Percentiles rank a stretch among this genome's conserved stretches.
Conservation (phyloP, 2,888 invertebrate species). For the Parnassius orleans region DNA sequence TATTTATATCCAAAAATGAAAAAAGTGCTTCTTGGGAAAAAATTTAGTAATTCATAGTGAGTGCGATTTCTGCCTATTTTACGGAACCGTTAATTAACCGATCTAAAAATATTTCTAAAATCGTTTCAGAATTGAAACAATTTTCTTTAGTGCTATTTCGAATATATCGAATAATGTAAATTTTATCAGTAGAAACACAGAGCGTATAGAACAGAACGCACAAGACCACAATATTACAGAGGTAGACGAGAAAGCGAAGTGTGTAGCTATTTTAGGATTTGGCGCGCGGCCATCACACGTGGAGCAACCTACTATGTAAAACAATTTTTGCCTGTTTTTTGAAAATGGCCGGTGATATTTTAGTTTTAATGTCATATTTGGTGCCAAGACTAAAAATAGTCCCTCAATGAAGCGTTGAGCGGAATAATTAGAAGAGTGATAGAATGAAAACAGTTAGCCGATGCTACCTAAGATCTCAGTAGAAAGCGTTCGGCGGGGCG, state of each 20-base stretch:
- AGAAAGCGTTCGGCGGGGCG: no score
- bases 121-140: conserved; percentile 7
- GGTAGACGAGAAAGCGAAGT: conserved; percentile 64
- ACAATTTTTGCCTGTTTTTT: conserved; percentile 37
- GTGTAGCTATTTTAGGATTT: conserved; percentile 63
- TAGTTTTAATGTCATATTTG: conserved; percentile 34
- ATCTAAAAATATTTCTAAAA: background rate
- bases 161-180: conserved; percentile 26
- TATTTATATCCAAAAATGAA: no score
- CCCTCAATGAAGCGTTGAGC: background rate
- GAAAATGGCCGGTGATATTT: conserved; percentile 28
- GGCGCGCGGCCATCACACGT: conserved; percentile 60
- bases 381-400: conserved; percentile 28
- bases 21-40: no score
- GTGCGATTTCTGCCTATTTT: no score
- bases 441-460: background rate
- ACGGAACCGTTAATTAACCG: no score
- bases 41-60: no score
- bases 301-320: conserved; percentile 61
- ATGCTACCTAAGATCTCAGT: background rate
- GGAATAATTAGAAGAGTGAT: conserved; percentile 14
- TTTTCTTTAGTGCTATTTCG: conserved; percentile 18
- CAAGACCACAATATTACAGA: conserved; percentile 61
- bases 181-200: conserved; percentile 30
- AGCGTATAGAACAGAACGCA: conserved; percentile 35